A percentile compares a stretch with the other conserved stretches of the same genome.
phyloP scores from a whole-genome alignment of 2,888 invertebrate genomes.

The Andrena chrysosceles region DNA sequence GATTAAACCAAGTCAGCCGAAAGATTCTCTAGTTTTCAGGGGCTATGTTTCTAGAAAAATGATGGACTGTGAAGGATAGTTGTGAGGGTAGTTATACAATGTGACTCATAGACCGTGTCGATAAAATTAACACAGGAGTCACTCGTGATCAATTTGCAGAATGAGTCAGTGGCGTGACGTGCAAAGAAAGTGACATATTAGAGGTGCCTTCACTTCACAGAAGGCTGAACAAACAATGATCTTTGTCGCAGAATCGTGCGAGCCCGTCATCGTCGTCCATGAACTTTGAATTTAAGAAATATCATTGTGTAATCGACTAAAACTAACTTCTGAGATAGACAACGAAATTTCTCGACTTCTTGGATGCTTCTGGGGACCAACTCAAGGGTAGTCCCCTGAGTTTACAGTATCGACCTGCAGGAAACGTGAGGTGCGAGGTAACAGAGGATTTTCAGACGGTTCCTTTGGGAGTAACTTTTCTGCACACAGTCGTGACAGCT shows the following conservation, averaged over 20 bases:
- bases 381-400: too few relatives aligned
- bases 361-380: too few relatives aligned
- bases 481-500: not conserved
- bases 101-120: not conserved
- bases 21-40: too few relatives aligned
- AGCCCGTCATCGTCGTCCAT: conserved; percentile 16
- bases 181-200: conserved; percentile 29
- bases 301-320: not conserved
- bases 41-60: too few relatives aligned
- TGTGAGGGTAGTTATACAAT: not conserved
- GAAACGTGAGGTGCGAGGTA: too few relatives aligned
- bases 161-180: conserved; percentile 28
- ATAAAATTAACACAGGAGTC: conserved; percentile 30
- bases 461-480: not conserved
- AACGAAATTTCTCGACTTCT: too few relatives aligned
- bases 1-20: too few relatives aligned
- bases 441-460: not conserved
- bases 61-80: not conserved
- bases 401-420: too few relatives aligned
- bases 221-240: conserved; percentile 38
- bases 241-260: conserved; percentile 29
- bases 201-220: not conserved
- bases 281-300: conserved; percentile 28
- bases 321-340: not conserved
- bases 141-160: not conserved